These are phyloP conservation scores for Linyphia triangularis DNA, from an alignment of 2,888 invertebrate species.

Conservation along the genomic window DNA sequence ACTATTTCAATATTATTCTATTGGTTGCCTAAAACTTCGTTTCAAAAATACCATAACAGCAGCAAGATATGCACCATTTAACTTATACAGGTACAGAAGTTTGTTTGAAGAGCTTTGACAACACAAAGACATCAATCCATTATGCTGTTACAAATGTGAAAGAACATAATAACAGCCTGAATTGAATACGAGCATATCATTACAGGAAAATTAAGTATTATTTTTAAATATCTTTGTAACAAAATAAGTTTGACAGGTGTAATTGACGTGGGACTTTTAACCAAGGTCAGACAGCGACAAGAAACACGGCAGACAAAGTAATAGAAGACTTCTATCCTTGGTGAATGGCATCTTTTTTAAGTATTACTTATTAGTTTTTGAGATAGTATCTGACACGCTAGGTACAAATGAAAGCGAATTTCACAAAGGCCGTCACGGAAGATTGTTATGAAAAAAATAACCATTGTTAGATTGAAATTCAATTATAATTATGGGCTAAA, in stretches of 20 bases:
- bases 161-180: neutral
- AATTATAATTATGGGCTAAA: neutral
- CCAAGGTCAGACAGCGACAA: neutral
- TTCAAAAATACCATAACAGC: too few relatives aligned
- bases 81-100: too few relatives aligned
- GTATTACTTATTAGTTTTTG: conserved; percentile 4
- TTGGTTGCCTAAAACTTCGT: too few relatives aligned
- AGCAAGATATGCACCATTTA: too few relatives aligned
- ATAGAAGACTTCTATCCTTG: neutral
- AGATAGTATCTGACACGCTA: conserved; percentile 17
- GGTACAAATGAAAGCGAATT: neutral
- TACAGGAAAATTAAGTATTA: neutral
- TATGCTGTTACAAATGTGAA: neutral
- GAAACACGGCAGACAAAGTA: neutral
- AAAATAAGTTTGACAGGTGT: conserved; percentile 7
- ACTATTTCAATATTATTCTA: too few relatives aligned
- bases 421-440: neutral
- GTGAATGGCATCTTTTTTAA: neutral
- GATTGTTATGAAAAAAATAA: neutral
- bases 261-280: neutral
- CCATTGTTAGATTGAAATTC: conserved; percentile 5
- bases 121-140: neutral
- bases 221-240: neutral
- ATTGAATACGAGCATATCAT: neutral
- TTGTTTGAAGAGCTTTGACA: too few relatives aligned